These are phyloP conservation scores for Rhaphigaster nebulosa DNA, from an alignment of 2,888 invertebrate genomes.

Conservation along the genomic window DNA sequence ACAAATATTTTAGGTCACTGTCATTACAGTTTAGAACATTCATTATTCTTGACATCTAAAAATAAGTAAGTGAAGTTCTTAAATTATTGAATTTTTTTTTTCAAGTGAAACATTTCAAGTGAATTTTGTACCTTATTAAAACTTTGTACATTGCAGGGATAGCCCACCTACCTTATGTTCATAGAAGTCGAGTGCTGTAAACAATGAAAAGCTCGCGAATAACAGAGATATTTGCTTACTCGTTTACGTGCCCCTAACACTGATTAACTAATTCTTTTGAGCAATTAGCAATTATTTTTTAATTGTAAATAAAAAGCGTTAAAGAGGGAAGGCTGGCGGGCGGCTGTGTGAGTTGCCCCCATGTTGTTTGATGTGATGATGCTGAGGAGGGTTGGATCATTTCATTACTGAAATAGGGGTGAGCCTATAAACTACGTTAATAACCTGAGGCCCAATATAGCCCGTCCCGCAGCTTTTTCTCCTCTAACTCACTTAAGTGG, in stretches of 20 bases:
- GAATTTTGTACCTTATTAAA: too few species aligned
- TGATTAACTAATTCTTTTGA: conserved; percentile 37
- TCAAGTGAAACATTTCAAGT: too few species aligned
- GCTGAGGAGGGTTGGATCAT: conserved; percentile 30
- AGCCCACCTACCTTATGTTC: too few species aligned
- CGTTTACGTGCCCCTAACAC: neutral
- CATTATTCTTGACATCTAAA: too few species aligned
- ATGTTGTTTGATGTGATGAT: conserved; percentile 44
- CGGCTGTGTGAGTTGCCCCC: neutral
- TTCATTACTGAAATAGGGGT: conserved; percentile 50
- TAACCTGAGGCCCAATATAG: conserved; percentile 48
- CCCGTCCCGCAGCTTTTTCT: conserved; percentile 32
- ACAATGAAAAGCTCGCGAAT: neutral
- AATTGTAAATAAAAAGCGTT: conserved; percentile 7
- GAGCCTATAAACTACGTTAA: conserved; percentile 37
- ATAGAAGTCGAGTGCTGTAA: neutral
- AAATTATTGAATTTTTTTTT: too few species aligned
- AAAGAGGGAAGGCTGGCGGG: neutral
- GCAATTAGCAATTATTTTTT: conserved; percentile 44
- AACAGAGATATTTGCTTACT: conserved; percentile 4
- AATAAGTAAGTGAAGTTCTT: too few species aligned
- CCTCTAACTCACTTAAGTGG: conserved; percentile 53
- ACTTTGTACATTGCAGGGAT: too few species aligned
- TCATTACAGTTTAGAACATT: too few species aligned
- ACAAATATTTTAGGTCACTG: too few species aligned